Conservation (phyloP, 1,140 invertebrate species). For the Harpegnathos saltator region DNA sequence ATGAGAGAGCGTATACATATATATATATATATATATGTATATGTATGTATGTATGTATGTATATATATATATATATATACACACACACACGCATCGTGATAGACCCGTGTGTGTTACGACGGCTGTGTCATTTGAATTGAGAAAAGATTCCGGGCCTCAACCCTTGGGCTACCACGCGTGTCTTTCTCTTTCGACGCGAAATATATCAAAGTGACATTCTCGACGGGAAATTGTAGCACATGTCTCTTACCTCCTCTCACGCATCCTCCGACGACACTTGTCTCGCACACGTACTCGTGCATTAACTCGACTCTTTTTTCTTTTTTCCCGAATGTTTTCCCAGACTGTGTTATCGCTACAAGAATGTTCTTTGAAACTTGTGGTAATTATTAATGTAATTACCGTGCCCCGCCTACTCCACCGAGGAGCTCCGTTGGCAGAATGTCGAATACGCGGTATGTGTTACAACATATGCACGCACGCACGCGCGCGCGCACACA, state of each 20-base stretch:
- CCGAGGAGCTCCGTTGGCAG: constrained; percentile 39
- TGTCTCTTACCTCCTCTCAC: neutral
- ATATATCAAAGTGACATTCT: neutral
- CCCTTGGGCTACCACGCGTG: constrained; percentile 57
- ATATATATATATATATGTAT: too few species aligned
- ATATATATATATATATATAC: too few species aligned
- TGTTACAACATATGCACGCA: neutral
- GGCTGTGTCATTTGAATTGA: constrained; percentile 22
- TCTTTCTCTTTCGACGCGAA: neutral
- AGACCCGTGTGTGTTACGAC: constrained; percentile 29
- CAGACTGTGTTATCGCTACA: constrained; percentile 43
- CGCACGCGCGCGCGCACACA: too few species aligned
- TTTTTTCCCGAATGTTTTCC: constrained; percentile 47
- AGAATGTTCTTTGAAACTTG: constrained; percentile 40
- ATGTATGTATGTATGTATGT: too few species aligned
- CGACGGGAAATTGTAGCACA: neutral
- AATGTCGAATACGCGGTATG: constrained; percentile 53
- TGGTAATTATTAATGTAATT: constrained; percentile 52
- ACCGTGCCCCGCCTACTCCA: constrained; percentile 29
- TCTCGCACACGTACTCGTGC: constrained; percentile 25
- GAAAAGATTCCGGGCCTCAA: constrained; percentile 16
- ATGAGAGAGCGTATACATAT: neutral
- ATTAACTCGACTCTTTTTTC: constrained; percentile 49
- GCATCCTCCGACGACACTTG: too few species aligned
- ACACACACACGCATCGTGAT: too few species aligned